These are phyloP conservation scores for Ptyas mucosa DNA, from an alignment of 2,113 vertebrate species.

Conservation along the genomic window DNA sequence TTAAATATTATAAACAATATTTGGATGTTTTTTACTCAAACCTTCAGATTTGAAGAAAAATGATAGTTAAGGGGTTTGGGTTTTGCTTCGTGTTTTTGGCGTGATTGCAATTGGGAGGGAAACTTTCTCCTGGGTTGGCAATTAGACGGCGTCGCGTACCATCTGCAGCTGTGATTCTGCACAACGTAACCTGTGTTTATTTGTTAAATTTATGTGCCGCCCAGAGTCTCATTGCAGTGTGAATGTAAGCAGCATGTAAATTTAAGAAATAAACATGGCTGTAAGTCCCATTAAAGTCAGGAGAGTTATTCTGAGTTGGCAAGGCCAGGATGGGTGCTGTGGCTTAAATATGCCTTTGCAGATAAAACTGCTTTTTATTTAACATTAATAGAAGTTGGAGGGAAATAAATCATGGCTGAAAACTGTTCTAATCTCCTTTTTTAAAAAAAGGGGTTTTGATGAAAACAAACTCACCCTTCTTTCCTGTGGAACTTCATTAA, in stretches of 20 bases:
- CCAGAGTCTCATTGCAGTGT: background rate
- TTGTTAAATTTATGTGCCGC: background rate
- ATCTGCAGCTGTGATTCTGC: background rate
- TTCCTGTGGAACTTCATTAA: background rate
- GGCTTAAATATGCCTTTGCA: background rate
- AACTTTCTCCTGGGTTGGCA: background rate
- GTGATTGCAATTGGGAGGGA: background rate
- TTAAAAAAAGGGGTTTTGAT: background rate
- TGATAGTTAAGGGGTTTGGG: too few species aligned
- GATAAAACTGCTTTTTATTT: background rate
- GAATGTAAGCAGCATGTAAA: background rate
- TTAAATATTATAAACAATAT: background rate
- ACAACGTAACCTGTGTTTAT: background rate
- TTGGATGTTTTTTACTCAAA: background rate
- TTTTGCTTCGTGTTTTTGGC: background rate
- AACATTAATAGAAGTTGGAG: background rate
- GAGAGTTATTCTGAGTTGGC: background rate
- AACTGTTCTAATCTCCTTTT: background rate
- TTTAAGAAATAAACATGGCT: background rate
- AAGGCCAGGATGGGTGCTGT: background rate
- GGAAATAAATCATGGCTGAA: background rate
- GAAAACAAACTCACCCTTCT: background rate
- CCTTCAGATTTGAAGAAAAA: background rate
- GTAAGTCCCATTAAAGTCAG: background rate
- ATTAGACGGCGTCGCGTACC: background rate